A percentile compares a stretch with the other conserved stretches of the same genome.
These are phyloP conservation scores for Halictus rubicundus DNA, from an alignment of 1,140 invertebrate genomes.

Conservation along the genomic window DNA sequence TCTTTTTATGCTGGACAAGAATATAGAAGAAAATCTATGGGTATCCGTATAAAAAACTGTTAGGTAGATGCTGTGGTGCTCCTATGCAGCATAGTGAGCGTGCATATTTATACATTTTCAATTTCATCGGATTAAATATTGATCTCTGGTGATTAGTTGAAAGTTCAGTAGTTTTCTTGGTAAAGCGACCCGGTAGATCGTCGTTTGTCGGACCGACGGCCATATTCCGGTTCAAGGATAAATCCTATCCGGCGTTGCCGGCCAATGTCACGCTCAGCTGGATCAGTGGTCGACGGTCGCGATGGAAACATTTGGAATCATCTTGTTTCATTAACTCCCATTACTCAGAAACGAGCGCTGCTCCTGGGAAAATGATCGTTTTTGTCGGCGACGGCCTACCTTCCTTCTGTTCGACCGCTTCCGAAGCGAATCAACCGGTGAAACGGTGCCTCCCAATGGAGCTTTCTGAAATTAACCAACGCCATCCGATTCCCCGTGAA, in stretches of 20 bases:
- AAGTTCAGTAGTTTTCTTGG: no score
- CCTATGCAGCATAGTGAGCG: no score
- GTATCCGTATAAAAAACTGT: no score
- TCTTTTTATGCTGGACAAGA: no score
- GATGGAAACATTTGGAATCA: constrained; percentile 22
- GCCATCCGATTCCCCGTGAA: no score
- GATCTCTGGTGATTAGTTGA: no score
- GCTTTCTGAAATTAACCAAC: not conserved
- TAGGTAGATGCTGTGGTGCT: no score
- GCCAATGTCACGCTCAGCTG: constrained; percentile 48
- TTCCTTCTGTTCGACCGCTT: not conserved
- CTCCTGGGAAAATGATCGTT: constrained; percentile 22
- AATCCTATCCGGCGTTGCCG: constrained; percentile 18
- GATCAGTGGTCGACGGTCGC: constrained; percentile 7
- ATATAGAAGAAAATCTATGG: no score
- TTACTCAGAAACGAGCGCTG: not conserved
- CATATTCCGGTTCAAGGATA: constrained; percentile 33
- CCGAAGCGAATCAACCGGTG: not conserved
- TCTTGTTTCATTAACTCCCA: constrained; percentile 40
- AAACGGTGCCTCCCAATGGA: not conserved
- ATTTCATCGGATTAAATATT: no score
- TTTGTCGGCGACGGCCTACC: not conserved
- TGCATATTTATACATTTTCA: no score
- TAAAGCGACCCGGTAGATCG: no score
- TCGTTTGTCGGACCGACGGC: not conserved